A percentile compares a stretch with the other conserved stretches of the same genome.
phyloP scores from a whole-genome alignment of 2,888 invertebrate genomes.

The Macrosoma leucophasiata region DNA sequence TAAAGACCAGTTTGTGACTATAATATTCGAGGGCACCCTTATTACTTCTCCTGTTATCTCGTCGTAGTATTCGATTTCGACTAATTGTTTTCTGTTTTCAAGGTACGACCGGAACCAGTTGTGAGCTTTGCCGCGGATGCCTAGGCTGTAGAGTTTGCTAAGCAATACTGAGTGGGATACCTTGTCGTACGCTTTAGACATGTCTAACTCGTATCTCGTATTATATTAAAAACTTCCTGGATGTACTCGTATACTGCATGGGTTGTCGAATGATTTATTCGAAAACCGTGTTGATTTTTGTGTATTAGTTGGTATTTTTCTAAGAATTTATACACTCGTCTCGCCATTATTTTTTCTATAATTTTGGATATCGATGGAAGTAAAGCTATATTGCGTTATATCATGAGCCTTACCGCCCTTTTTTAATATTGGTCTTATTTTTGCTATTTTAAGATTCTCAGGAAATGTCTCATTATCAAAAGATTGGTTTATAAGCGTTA shows the following conservation, averaged over 20 bases:
- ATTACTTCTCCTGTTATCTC: too few relatives aligned
- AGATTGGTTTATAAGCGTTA: constrained; percentile 15
- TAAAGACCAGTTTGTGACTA: not conserved
- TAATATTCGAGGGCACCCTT: not conserved
- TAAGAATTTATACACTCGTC: constrained; percentile 5
- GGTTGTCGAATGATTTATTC: constrained; percentile 12
- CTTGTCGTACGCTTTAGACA: constrained; percentile 25
- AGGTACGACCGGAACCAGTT: constrained; percentile 21
- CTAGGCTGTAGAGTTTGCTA: constrained; percentile 17
- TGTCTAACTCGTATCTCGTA: constrained; percentile 20
- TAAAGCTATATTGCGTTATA: constrained; percentile 3
- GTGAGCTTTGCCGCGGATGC: constrained; percentile 17
- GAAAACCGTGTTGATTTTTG: constrained; percentile 15
- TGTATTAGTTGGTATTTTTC: constrained; percentile 14
- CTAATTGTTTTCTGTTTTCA: constrained; percentile 11
- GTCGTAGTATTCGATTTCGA: not conserved
- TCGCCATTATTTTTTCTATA: constrained; percentile 14
- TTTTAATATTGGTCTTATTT: constrained; percentile 18
- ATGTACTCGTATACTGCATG: constrained; percentile 16
- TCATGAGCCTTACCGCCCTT: constrained; percentile 9
- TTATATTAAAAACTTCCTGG: constrained; percentile 13
- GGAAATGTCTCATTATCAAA: constrained; percentile 13
- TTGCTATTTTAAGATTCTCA: constrained; percentile 14
- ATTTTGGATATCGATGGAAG: constrained; percentile 13
- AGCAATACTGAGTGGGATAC: constrained; percentile 17